Evolutionary conservation across 23 tunicate species (phyloP), one percentile per base, ranked within the genome.

Genomic region (Aplidium turbinatum): DNA sequence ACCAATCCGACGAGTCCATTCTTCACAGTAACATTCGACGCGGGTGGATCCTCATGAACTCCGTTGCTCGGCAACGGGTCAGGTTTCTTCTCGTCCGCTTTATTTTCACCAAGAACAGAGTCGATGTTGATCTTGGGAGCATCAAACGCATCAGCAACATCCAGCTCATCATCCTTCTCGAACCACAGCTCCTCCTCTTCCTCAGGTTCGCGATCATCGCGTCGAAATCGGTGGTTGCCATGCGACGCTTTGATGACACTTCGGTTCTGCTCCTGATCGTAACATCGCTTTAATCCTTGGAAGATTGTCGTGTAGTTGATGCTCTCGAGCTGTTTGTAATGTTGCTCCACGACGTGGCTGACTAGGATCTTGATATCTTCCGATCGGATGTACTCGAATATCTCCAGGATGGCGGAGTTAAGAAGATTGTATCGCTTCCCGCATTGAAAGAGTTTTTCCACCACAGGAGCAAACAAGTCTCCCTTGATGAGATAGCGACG

Each of bases 121-220:
- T 88, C 96, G 57, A 88, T 88, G 87, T 88, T 88, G 78, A 88
- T 77, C 39, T 81, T 88, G 13, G 78, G 89, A 11, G 81, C 31
- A 9, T 88, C 95, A 20, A 83, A 81, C 5, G 89, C 52, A 25
- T 88, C 74, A 5, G 38, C 21, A 25, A 73, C 29, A 18, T 68
- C 67, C 33, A 39, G 87, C 1, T 81, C 96, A 58, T 88, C 96
- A 20, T 88, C 96, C 51, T 85, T 77, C 1, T 88, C 97, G 70
- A 91, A 91, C 97, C 97, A 91, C 67, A 74, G 54, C 67, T 91
- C 97, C 50, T 91, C 97, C 20, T 91, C 91, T 38, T 91, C 97
- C 0, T 91, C 97, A 78, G 75, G 57, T 1, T 85, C 74, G 29
- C 92, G 42, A 0, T 72, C 86, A 75, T 91, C 97, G 27, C 97